Conservation (phyloP, 2,797 vertebrate species). For the Sebastes trivittatus region DNA sequence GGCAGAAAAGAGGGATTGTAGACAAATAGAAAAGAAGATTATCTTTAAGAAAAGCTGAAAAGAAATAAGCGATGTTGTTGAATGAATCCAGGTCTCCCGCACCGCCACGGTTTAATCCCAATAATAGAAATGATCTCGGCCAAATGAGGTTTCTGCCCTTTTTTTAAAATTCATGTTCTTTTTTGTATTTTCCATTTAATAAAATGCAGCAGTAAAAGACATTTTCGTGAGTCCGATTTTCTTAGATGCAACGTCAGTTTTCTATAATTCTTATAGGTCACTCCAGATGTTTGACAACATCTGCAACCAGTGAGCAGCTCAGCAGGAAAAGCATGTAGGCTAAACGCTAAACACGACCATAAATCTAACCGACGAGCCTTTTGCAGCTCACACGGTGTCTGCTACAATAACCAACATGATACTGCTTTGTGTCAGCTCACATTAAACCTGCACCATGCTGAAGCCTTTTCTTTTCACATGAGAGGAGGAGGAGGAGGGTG, state of each 20-base stretch:
- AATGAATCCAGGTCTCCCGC: constrained; percentile 59
- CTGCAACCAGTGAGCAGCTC: constrained; percentile 47
- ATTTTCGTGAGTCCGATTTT: neutral
- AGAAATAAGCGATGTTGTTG: constrained; percentile 64
- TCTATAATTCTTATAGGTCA: neutral
- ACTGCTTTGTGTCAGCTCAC: constrained; percentile 66
- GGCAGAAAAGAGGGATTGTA: constrained; percentile 60
- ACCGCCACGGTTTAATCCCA: constrained; percentile 25
- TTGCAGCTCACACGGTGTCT: constrained; percentile 47
- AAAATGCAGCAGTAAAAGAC: neutral
- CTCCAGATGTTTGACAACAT: constrained; percentile 59
- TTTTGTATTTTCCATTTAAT: neutral
- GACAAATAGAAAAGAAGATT: constrained; percentile 67
- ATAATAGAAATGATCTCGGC: neutral
- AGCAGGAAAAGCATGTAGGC: constrained; percentile 16
- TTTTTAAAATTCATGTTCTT: neutral
- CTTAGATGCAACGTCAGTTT: neutral
- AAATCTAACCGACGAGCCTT: constrained; percentile 53
- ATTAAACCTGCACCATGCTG: constrained; percentile 59
- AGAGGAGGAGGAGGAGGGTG: neutral
- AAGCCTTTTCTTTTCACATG: constrained; percentile 32
- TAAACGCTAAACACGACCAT: constrained; percentile 47
- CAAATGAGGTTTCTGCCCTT: neutral
- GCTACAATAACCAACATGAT: constrained; percentile 64
- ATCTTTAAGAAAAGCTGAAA: constrained; percentile 64